Base-by-base conservation (phyloP, 1,140 invertebrate genomes). In the Tachypleus tridentatus region DNA sequence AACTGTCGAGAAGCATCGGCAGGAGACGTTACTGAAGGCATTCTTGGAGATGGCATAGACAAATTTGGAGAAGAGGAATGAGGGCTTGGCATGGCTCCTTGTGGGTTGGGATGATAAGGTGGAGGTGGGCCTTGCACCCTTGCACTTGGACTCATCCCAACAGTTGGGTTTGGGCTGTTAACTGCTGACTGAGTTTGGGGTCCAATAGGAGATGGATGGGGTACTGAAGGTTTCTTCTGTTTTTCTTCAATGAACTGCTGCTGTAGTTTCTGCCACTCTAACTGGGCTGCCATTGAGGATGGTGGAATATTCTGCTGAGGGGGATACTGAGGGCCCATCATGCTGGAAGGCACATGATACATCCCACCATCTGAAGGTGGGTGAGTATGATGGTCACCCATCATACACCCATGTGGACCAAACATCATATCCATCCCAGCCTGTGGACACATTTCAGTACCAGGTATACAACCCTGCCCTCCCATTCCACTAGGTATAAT, bases 221-320 rank as follows among this genome's bases (percentile, higher is more conserved):
- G 53, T 8, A n/a, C 7, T 54, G 53, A n/a, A n/a, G 53, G 53
- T 54, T 54, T 7, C 7, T 54, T 54, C 3, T 54, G 53, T 53
- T 71, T 76, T 56, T 78, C 75, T 56, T 73, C 72, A 57, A 74
- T 75, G 68, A 72, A 78, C 61, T 78, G 76, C 47, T 76, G 74
- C 72, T 93, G 91, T 60, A 94, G 77, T 76, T 93, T 92, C 69
- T 90, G 86, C 92, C 91, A 95, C 74, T 77, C 78, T 60, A 75
- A 70, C 64, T 78, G 77, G 62, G 76, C 75, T 49, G 67, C 29
- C 11, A 58, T 64, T 51, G 65, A 67, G 4, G 52, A 4, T n/a
- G 74, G 71, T 48, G 71, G 69, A 72, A 74, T 69, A 56, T 72
- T 73, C 51, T 72, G 71, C 65, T 68, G 69, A 50, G 58, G 67